Evolutionary conservation across 2,113 vertebrate genomes (phyloP).

Genomic region (Grammomys surdaster): DNA sequence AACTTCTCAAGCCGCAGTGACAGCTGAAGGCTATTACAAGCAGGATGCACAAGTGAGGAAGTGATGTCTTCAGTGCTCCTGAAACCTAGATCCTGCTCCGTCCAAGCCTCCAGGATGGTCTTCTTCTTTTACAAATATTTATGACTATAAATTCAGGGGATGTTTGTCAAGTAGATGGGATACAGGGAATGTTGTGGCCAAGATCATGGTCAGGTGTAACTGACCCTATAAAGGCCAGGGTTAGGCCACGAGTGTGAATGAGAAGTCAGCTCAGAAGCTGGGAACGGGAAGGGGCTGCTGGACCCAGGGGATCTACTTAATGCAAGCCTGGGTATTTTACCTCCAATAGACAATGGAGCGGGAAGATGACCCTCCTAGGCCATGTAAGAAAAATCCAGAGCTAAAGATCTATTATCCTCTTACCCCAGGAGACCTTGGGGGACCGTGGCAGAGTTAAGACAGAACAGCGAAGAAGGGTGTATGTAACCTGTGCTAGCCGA

Average conservation of each 20-base stretch:
- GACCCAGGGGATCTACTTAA: accelerated
- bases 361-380: background rate
- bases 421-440: background rate
- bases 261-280: background rate
- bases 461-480: background rate
- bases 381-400: background rate
- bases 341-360: accelerated
- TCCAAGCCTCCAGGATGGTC: background rate
- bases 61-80: background rate
- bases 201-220: background rate
- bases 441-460: background rate
- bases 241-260: accelerated
- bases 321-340: too few relatives aligned
- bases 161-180: background rate
- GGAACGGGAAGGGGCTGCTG: accelerated
- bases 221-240: background rate
- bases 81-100: background rate
- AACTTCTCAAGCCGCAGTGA: background rate
- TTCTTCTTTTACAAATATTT: conserved; percentile 14
- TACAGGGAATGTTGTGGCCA: accelerated
- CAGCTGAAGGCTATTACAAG: conserved; percentile 1
- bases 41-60: background rate
- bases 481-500: background rate
- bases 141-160: background rate
- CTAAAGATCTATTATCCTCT: background rate